Evolutionary conservation across 2,888 invertebrate genomes (phyloP).

Genomic region (Caenorhabditis doughertyi): DNA sequence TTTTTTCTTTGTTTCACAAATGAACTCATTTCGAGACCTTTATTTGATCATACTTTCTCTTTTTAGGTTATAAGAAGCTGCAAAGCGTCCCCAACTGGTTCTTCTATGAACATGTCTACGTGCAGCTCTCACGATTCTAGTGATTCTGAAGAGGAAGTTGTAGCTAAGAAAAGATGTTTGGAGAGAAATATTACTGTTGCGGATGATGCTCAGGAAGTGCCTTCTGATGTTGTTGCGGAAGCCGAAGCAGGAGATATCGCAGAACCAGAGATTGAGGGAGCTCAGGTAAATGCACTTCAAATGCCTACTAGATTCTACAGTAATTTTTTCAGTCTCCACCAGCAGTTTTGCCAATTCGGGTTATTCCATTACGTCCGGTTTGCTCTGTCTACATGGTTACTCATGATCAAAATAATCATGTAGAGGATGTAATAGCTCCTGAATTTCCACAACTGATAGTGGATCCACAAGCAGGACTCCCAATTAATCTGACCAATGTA

Average conservation of each 20-base stretch:
- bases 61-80: conserved; percentile 11
- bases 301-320: too few species aligned
- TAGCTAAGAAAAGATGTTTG: background rate
- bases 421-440: background rate
- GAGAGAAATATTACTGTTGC: background rate
- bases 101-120: background rate
- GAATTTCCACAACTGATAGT: background rate
- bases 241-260: too few species aligned
- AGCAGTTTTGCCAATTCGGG: background rate
- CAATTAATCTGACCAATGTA: background rate
- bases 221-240: background rate
- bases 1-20: too few species aligned
- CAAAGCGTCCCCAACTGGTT: background rate
- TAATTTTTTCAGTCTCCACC: background rate
- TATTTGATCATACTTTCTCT: too few species aligned
- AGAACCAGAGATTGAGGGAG: too few species aligned
- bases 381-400: conserved; percentile 22
- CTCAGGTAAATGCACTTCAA: too few species aligned
- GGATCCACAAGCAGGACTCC: background rate
- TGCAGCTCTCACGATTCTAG: conserved; percentile 11
- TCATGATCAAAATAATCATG: conserved; percentile 17
- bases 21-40: too few species aligned
- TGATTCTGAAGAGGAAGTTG: conserved; percentile 19
- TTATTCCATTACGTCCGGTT: conserved; percentile 30
- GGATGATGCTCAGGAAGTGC: background rate